Percentiles rank a stretch among this genome's conserved stretches.
Evolutionary conservation across 2,113 vertebrate genomes (phyloP).

Genomic region (Ctenodactylus gundi): DNA sequence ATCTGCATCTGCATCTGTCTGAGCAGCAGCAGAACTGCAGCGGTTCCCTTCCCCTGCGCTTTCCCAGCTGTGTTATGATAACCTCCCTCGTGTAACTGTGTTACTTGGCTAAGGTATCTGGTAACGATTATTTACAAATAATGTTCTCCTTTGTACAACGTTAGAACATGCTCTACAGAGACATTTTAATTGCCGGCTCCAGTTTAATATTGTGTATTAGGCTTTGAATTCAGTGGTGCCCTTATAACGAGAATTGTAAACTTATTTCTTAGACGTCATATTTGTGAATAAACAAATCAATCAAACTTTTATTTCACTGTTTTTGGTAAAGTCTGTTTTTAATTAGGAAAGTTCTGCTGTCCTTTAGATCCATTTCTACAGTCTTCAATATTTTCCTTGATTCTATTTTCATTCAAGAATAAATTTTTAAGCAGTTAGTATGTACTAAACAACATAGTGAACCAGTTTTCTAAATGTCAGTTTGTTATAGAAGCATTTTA

Average conservation of each 20-base stretch:
- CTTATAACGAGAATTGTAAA: neutral
- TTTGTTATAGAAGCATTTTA: neutral
- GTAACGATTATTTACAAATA: conserved; percentile 56
- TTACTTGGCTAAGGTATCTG: conserved; percentile 39
- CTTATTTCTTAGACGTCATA: neutral
- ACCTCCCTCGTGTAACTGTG: neutral
- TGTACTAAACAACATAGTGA: neutral
- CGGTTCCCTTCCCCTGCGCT: neutral
- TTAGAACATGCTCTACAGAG: conserved; percentile 19
- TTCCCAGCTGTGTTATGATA: conserved; percentile 51
- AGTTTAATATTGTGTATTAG: conserved; percentile 22
- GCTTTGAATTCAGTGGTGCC: conserved; percentile 28
- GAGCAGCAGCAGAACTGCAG: neutral
- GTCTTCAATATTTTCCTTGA: neutral
- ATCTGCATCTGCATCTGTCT: neutral
- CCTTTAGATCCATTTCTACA: conserved; percentile 9
- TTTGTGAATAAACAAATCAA: neutral
- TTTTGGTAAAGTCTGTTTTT: conserved; percentile 16
- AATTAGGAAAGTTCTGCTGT: neutral
- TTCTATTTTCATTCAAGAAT: neutral
- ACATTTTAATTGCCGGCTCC: conserved; percentile 24
- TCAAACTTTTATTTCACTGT: neutral
- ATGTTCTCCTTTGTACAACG: conserved; percentile 38
- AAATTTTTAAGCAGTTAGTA: neutral
- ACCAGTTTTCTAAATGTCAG: neutral